A percentile compares a stretch with the other conserved stretches of the same genome.
These are phyloP conservation scores for Aplysina aerophoba DNA, from an alignment of 37 sponge, comb jelly and placozoan species.

Conservation along the genomic window DNA sequence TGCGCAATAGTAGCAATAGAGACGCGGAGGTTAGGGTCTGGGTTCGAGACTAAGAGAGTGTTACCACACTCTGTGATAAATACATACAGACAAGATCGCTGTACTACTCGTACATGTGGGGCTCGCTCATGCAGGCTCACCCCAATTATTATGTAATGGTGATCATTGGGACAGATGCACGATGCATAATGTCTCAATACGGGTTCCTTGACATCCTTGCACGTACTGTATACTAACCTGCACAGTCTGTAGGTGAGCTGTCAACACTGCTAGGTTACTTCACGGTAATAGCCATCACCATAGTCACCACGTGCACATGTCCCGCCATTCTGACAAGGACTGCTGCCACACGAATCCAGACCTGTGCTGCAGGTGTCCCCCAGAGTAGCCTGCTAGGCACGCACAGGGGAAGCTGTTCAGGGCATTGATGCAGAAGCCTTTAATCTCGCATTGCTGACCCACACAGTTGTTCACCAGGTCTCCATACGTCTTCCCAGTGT, in stretches of 20 bases:
- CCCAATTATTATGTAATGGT: too few species aligned
- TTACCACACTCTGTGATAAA: too few species aligned
- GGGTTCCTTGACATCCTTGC: too few species aligned
- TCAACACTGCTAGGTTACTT: not conserved
- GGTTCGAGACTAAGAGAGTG: too few species aligned
- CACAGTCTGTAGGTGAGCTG: not conserved
- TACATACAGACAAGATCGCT: too few species aligned
- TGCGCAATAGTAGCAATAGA: too few species aligned
- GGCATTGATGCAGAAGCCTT: slow-evolving; percentile 10
- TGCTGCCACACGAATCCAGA: slow-evolving; percentile 31
- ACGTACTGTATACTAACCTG: not conserved
- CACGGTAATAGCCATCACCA: not conserved
- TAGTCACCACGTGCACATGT: slow-evolving; percentile 6
- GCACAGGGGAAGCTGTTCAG: slow-evolving; percentile 34
- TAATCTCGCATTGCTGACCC: slow-evolving; percentile 25
- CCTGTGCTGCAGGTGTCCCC: slow-evolving; percentile 29
- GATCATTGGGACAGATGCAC: too few species aligned
- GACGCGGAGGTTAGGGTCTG: too few species aligned
- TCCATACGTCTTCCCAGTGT: slow-evolving; percentile 43
- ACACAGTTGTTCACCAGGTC: slow-evolving; percentile 53
- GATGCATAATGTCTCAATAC: too few species aligned
- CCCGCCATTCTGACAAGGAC: slow-evolving; percentile 46
- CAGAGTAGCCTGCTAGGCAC: slow-evolving; percentile 47
- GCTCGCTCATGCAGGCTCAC: too few species aligned
- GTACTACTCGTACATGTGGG: too few species aligned